Base-by-base conservation (phyloP, 2,888 invertebrate species). In the Microplitis deprimator region DNA sequence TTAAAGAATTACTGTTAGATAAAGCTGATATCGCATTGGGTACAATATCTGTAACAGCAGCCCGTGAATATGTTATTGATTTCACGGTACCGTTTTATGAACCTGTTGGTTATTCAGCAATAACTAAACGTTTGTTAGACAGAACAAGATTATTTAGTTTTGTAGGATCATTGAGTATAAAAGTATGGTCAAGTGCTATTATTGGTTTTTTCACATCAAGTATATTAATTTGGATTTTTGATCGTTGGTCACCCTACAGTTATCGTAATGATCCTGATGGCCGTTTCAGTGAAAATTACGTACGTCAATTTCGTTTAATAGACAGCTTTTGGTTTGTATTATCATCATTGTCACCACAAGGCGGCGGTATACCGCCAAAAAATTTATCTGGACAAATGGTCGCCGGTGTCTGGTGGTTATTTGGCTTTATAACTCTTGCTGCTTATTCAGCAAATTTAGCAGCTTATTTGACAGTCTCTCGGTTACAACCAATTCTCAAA, bases 261-360 rank as follows among this genome's bases (percentile, higher is more conserved):
- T 98, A 97, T 88, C 98, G 96, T 86, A 98, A 98, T 88, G 98
- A 98, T 88, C 92, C 96, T 6, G 96, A 97, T 78, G 97, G 96
- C 87, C 97, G 97, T 87, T 95, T 95, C 87, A 95, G 97, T 77
- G 97, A 97, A 83, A 96, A 97, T 82, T 97, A 98, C 86, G 98
- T 98, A 87, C 92, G 98, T 5, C 96, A 97, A 87, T 99, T 99
- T 87, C 97, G 95, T 67, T 90, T 99, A 50, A 98, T 98, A 88
- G 99, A 99, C 90, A 98, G 98, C 86, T 92, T 99, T 0, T 99
- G 98, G 98, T 99, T 98, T 89, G 98, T 98, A 87, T 98, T 99
- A 97, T 98, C 98, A 62, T 98, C 98, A 50, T 91, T 99, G 20
- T 99, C 98, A 0, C 99, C 99, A 0, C 94, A 94, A 91, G 97